Percentiles rank a stretch among this genome's conserved stretches.
These are phyloP conservation scores for Octopus bimaculoides DNA, from an alignment of 1,140 invertebrate genomes.

Conservation along the genomic window DNA sequence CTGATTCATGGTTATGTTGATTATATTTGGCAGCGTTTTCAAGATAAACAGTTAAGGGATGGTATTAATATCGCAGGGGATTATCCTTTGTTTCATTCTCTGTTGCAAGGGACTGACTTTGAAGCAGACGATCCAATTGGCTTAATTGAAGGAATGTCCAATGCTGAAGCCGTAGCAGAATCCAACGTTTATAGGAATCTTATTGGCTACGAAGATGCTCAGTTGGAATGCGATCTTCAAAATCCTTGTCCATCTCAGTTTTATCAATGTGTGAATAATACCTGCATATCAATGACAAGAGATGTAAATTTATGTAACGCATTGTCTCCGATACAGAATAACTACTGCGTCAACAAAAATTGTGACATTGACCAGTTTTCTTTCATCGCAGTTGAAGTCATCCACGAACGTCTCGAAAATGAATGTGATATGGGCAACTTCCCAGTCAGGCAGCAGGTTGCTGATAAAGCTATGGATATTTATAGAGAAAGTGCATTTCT, in stretches of 20 bases:
- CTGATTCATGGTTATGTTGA: constrained; percentile 11
- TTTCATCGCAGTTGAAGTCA: constrained; percentile 5
- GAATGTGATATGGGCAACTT: neutral
- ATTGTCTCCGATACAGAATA: neutral
- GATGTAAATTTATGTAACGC: neutral
- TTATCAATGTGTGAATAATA: neutral
- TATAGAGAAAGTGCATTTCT: neutral
- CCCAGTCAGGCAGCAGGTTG: neutral
- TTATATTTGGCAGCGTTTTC: constrained; percentile 9
- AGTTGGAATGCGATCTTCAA: constrained; percentile 20
- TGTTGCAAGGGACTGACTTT: neutral
- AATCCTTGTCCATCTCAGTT: neutral
- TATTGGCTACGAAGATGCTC: constrained; percentile 29
- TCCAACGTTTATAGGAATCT: constrained; percentile 33
- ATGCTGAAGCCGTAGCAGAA: constrained; percentile 36
- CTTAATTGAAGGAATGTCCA: constrained; percentile 26
- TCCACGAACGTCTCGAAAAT: neutral
- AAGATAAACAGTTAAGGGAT: neutral
- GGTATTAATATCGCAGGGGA: neutral
- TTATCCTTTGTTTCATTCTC: neutral
- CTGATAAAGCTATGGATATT: neutral
- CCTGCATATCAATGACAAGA: neutral
- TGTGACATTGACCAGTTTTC: neutral
- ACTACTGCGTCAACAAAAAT: constrained; percentile 1
- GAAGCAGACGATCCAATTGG: neutral